Evolutionary conservation across 2,888 invertebrate genomes (phyloP).

Genomic region (Sympetrum striolatum): DNA sequence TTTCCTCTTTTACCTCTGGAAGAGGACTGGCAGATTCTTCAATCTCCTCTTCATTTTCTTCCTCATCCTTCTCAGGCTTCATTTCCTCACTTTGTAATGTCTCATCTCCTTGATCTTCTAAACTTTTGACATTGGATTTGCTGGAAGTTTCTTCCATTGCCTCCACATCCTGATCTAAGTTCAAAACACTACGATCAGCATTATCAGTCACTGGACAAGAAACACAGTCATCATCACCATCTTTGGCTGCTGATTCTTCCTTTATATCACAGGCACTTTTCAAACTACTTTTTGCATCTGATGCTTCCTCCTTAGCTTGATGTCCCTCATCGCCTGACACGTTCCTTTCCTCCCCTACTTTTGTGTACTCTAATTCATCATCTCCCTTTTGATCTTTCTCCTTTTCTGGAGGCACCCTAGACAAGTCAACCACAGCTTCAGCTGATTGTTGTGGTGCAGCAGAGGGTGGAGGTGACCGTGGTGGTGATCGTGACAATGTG

Average conservation of each 20-base stretch:
- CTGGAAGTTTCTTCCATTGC: conserved; percentile 37
- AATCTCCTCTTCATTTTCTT: conserved; percentile 10
- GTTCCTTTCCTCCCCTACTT: conserved; percentile 43
- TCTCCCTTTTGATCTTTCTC: conserved; percentile 22
- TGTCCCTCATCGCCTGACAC: conserved; percentile 44
- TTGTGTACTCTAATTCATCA: conserved; percentile 14
- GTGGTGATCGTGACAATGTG: conserved; percentile 60
- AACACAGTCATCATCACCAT: conserved; percentile 35
- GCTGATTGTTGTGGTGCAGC: conserved; percentile 48
- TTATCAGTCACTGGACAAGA: conserved; percentile 56
- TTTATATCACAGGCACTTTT: conserved; percentile 63
- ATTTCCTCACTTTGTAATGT: conserved; percentile 18
- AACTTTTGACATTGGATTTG: conserved; percentile 21
- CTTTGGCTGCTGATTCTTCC: conserved; percentile 50
- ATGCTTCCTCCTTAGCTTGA: conserved; percentile 45
- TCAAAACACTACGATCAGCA: conserved; percentile 48
- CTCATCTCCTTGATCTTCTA: conserved; percentile 13
- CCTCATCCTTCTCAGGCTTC: conserved; percentile 3
- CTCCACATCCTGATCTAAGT: conserved; percentile 48
- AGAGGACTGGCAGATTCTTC: conserved; percentile 33
- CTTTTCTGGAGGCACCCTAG: conserved; percentile 9
- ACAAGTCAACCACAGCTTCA: conserved; percentile 34
- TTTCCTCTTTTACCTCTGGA: conserved; percentile 36
- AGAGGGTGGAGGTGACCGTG: conserved; percentile 54
- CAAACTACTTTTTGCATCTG: conserved; percentile 39